Percentiles rank a stretch among this genome's conserved stretches.
Conservation (phyloP, 2,113 vertebrate genomes). For the Lepus timidus region DNA sequence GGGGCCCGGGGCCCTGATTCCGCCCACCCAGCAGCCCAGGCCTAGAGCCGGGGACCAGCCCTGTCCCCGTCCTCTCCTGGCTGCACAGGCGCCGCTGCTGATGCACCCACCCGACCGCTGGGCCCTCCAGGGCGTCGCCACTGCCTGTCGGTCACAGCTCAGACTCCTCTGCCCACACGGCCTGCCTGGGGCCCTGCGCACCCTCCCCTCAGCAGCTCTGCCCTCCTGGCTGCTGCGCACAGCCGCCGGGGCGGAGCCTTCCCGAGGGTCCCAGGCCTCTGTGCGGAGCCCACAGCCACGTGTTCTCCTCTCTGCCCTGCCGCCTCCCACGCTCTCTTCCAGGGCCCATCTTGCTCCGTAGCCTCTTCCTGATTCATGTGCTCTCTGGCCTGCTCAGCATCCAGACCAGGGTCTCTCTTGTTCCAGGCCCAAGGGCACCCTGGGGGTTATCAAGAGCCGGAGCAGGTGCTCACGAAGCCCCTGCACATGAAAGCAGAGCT, state of each 20-base stretch:
- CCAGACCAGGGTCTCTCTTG: accelerated
- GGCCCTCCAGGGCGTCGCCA: neutral
- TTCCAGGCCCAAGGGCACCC: neutral
- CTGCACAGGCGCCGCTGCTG: neutral
- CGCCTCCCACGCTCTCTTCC: neutral
- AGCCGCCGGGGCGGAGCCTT: neutral
- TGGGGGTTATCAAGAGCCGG: neutral
- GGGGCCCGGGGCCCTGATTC: too few relatives aligned
- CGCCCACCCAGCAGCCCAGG: neutral
- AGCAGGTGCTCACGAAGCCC: neutral
- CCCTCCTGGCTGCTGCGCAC: neutral
- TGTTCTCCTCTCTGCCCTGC: neutral
- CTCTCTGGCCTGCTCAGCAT: neutral
- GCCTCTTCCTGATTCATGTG: neutral
- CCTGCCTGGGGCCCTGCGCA: neutral
- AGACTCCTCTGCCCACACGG: neutral
- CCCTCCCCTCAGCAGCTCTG: neutral
- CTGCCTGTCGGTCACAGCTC: too few relatives aligned
- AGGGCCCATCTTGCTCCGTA: neutral
- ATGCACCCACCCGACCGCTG: neutral
- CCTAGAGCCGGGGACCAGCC: neutral
- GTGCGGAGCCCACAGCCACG: neutral
- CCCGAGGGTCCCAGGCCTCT: neutral
- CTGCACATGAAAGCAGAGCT: neutral
- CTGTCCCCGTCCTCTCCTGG: neutral